Conservation (phyloP, 2,113 vertebrate species). For the Burhinus bistriatus region DNA sequence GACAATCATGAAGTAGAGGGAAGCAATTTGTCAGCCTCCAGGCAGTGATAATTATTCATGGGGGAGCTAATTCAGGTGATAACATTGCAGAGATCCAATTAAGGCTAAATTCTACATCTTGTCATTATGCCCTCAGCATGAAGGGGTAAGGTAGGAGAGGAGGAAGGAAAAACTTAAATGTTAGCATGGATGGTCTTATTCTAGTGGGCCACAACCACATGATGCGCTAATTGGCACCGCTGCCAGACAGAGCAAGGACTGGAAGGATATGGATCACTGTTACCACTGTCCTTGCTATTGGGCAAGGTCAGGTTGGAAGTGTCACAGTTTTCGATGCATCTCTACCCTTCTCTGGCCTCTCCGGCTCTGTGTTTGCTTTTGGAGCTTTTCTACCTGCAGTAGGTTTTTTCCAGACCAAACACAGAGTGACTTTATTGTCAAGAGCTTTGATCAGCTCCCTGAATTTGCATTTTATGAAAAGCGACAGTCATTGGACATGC, state of each 20-base stretch:
- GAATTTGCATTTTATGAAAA: background rate
- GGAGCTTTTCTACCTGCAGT: background rate
- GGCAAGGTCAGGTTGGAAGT: background rate
- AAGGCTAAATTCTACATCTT: conserved; percentile 56
- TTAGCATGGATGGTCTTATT: background rate
- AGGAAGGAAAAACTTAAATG: background rate
- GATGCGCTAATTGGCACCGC: background rate
- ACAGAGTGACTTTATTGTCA: background rate
- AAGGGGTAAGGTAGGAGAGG: background rate
- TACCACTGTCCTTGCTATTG: background rate
- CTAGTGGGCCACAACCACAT: background rate
- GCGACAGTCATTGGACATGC: background rate
- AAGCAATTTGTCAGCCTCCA: conserved; percentile 62
- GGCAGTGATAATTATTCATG: conserved; percentile 53
- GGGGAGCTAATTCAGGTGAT: conserved; percentile 61
- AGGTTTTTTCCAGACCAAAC: background rate
- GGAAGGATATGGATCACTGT: background rate
- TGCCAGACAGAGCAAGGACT: background rate
- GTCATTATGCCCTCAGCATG: conserved; percentile 18
- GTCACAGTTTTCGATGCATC: background rate
- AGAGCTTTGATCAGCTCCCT: background rate
- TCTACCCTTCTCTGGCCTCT: background rate
- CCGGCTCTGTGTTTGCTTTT: background rate
- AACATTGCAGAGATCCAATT: conserved; percentile 64
- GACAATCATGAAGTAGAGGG: conserved; percentile 14